Conservation (phyloP, 2,797 vertebrate species). For the Pampus argenteus region DNA sequence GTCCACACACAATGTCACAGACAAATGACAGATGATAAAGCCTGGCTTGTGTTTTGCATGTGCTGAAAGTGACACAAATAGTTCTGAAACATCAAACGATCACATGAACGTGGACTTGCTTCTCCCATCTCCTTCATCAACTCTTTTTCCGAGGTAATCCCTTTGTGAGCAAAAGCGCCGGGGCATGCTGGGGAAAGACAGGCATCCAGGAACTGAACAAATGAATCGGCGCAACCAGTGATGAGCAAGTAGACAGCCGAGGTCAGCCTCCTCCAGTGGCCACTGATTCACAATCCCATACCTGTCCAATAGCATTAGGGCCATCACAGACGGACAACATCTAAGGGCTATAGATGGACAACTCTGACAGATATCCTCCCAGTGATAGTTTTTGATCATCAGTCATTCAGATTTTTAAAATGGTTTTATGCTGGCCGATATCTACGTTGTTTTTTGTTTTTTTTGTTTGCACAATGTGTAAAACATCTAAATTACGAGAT, state of each 20-base stretch:
- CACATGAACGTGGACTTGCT: conserved; percentile 39
- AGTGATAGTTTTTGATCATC: background rate
- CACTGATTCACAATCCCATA: conserved; percentile 71
- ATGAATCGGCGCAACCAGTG: conserved; percentile 60
- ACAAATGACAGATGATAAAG: conserved; percentile 44
- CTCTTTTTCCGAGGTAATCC: conserved; percentile 53
- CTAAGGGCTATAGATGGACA: conserved; percentile 6
- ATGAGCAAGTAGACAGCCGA: conserved; percentile 59
- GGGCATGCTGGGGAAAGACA: conserved; percentile 49
- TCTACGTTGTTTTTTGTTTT: too few species aligned
- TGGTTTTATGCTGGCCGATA: too few species aligned
- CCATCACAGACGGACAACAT: conserved; percentile 33
- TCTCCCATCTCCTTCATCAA: conserved; percentile 30
- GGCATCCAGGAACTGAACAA: conserved; percentile 64
- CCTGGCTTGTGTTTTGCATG: conserved; percentile 17
- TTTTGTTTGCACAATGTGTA: too few species aligned
- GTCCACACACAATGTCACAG: conserved; percentile 25
- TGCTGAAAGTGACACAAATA: conserved; percentile 32
- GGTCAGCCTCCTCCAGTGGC: conserved; percentile 62
- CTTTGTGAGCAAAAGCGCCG: conserved; percentile 50
- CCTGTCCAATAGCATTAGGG: conserved; percentile 66
- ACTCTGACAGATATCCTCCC: conserved; percentile 25
- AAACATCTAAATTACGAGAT: background rate
- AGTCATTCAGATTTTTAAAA: too few species aligned
- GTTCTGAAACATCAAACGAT: conserved; percentile 58